Evolutionary conservation across 2,888 invertebrate species (phyloP).

Genomic region (Ennomos fuscantarius): DNA sequence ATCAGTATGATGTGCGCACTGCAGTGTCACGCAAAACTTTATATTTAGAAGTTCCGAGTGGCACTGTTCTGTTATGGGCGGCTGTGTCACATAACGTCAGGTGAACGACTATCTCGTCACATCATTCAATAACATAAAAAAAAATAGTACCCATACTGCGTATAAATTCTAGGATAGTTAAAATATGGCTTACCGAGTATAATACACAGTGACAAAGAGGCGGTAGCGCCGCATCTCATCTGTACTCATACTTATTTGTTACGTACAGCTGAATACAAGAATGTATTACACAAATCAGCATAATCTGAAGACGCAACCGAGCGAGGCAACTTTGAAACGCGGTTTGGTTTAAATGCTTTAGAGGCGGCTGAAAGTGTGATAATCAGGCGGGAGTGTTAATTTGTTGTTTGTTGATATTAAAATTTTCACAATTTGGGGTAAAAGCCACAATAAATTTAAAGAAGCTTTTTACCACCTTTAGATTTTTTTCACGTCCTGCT

Average conservation of each 20-base stretch:
- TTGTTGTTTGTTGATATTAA: constrained; percentile 18
- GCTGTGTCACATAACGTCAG: no score
- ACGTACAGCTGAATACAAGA: constrained; percentile 36
- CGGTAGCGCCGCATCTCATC: constrained; percentile 35
- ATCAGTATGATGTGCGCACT: no score
- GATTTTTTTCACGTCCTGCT: no score
- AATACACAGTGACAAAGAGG: constrained; percentile 39
- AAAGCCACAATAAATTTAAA: no score
- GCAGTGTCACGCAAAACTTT: no score
- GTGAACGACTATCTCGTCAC: no score
- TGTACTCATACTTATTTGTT: constrained; percentile 41
- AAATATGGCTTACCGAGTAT: constrained; percentile 36
- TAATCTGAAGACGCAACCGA: constrained; percentile 33
- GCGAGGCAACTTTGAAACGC: constrained; percentile 28
- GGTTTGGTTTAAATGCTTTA: constrained; percentile 30
- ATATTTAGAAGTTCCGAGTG: no score
- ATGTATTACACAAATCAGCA: constrained; percentile 39
- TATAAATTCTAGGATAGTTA: constrained; percentile 11
- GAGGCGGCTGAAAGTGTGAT: constrained; percentile 27
- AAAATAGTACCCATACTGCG: constrained; percentile 12
- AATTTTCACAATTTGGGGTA: not conserved
- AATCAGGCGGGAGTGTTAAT: constrained; percentile 23
- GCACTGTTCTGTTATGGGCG: no score
- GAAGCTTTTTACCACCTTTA: no score
- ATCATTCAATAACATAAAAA: no score